phyloP scores from a whole-genome alignment of 2,113 vertebrate species.

The Equus przewalskii region DNA sequence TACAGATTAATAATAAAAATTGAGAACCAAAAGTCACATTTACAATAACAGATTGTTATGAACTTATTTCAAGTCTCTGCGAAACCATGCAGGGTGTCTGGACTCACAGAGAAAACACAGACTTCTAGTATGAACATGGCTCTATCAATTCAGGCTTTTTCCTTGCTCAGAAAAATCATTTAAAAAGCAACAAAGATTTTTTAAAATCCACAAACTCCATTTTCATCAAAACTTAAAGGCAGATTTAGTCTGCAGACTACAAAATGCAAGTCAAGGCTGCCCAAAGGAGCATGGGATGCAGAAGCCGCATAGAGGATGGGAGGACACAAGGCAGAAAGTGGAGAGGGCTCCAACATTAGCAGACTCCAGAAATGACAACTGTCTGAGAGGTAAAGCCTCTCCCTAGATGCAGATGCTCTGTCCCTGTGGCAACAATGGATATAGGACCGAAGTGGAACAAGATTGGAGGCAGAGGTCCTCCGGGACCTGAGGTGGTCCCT shows the following conservation, averaged over 20 bases:
- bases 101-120: conserved; percentile 29
- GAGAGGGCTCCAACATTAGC: neutral
- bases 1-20: conserved; percentile 28
- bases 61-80: neutral
- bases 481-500: neutral
- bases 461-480: neutral
- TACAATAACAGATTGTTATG: neutral
- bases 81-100: neutral
- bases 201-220: neutral
- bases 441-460: neutral
- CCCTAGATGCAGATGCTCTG: neutral
- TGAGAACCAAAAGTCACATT: neutral
- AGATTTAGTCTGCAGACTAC: neutral
- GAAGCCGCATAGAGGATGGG: neutral
- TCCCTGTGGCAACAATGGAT: neutral
- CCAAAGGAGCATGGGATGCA: neutral
- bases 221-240: conserved; percentile 12
- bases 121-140: neutral
- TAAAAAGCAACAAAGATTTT: neutral
- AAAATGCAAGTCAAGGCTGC: neutral
- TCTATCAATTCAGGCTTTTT: neutral
- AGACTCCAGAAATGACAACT: neutral
- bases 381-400: neutral
- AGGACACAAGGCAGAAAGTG: neutral
- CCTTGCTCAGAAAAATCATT: neutral